Conservation (phyloP, 2,888 invertebrate species). For the Tromatobia lineatoria region DNA sequence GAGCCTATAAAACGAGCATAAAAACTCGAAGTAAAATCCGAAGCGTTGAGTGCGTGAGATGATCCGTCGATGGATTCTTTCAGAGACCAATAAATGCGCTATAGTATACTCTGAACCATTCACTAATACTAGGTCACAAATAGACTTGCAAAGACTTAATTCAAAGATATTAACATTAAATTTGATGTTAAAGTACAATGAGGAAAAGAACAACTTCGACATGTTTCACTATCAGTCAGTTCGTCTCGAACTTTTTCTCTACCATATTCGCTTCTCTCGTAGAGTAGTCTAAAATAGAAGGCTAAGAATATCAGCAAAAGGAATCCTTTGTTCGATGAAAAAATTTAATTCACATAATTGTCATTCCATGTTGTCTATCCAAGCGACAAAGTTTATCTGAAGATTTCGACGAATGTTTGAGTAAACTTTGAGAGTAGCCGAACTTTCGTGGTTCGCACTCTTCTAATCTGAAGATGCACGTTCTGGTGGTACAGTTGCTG, state of each 20-base stretch:
- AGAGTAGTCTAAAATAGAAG: too few species aligned
- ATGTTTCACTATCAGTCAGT: not conserved
- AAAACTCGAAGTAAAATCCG: slow-evolving; percentile 44
- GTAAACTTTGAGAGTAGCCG: not conserved
- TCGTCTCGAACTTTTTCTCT: not conserved
- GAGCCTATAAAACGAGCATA: slow-evolving; percentile 57
- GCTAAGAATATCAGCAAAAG: too few species aligned
- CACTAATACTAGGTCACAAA: not conserved
- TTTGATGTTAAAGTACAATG: slow-evolving; percentile 1
- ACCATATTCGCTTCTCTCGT: not conserved
- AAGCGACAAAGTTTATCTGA: not conserved
- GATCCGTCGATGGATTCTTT: slow-evolving; percentile 18
- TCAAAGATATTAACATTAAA: not conserved
- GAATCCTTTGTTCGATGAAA: not conserved
- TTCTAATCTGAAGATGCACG: slow-evolving; percentile 1
- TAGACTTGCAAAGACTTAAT: not conserved
- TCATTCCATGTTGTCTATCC: not conserved
- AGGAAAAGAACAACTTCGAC: not conserved
- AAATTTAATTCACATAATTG: not conserved
- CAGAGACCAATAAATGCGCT: slow-evolving; percentile 27
- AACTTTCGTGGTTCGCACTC: slow-evolving; percentile 5
- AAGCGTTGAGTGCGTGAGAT: slow-evolving; percentile 34
- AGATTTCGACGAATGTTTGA: slow-evolving; percentile 1
- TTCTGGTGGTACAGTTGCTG: not conserved
- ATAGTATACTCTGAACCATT: not conserved